phyloP scores from a whole-genome alignment of 2,888 invertebrate species.

The Ormyrus nitidulus region DNA sequence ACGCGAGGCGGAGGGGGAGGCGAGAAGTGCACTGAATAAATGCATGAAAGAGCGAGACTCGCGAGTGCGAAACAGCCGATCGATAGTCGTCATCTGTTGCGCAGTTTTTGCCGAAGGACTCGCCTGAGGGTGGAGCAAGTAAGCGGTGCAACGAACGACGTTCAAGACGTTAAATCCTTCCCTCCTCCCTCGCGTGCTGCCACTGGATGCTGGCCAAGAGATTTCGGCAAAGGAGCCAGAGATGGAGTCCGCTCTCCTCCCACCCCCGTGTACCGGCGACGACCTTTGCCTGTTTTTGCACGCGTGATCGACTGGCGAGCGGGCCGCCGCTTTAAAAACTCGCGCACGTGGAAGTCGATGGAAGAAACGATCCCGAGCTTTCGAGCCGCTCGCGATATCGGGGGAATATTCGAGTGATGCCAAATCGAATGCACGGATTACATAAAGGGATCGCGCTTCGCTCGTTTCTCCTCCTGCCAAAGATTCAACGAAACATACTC shows the following conservation, averaged over 20 bases:
- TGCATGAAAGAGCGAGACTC: conserved; percentile 12
- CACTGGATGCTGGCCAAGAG: conserved; percentile 68
- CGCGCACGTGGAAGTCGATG: neutral
- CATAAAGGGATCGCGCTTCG: neutral
- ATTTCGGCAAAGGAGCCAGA: conserved; percentile 50
- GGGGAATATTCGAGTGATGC: neutral
- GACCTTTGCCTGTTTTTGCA: conserved; percentile 51
- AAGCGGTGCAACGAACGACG: conserved; percentile 51
- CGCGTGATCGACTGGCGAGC: conserved; percentile 43
- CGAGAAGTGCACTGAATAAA: conserved; percentile 34
- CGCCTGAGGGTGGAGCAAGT: neutral
- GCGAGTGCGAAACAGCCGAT: conserved; percentile 10
- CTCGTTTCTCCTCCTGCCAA: neutral
- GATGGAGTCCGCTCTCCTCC: conserved; percentile 42
- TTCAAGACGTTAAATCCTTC: conserved; percentile 63
- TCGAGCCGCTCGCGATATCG: neutral
- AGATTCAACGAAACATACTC: neutral
- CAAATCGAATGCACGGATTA: conserved; percentile 34
- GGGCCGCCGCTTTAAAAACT: conserved; percentile 54
- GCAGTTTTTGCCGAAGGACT: conserved; percentile 55
- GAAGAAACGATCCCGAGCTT: neutral
- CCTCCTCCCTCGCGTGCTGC: conserved; percentile 12
- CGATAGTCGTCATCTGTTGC: conserved; percentile 58
- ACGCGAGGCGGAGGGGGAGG: conserved; percentile 26
- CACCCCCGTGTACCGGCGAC: neutral